Evolutionary conservation across 1,140 invertebrate species (phyloP), one percentile per base, ranked within the genome.

Genomic region (Ganaspis sp.): DNA sequence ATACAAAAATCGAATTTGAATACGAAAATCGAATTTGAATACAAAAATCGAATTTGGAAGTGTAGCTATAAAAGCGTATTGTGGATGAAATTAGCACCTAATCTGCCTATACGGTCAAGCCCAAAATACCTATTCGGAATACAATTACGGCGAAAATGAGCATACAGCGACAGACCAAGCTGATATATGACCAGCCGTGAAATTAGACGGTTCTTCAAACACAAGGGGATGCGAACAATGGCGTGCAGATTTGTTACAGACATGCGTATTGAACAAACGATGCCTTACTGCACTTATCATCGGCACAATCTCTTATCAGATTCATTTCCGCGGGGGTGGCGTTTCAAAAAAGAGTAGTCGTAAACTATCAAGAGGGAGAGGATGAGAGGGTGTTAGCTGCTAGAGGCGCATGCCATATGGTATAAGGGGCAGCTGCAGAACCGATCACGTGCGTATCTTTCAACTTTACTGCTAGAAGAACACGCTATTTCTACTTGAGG

Each of bases 71-170:
- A n/a, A n/a, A 54, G 15, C 42, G 38, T 70, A 37, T 37, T 70
- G 9, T 37, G 4, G 9, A 70, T 23, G 69, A 15, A 37, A 15
- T 23, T 17, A 11, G 19, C 78, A 78, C 81, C 78, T 80, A 77
- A 79, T 78, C 77, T 80, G 81, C 76, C 77, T 54, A n/a, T n/a
- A 73, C 23, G 38, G 49, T n/a, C 70, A 54, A n/a, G 17, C 17
- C n/a, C 17, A 45, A 12, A 45, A 45, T 45, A 45, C 42, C 15
- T 45, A 49, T 6, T 34, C 2, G n/a, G 4, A 49, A 17, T 5
- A 49, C 45, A 49, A 49, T 49, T 64, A 58, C 11, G n/a, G 12
- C 23, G 4, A 64, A 64, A 64, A 64, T 64, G 58, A 64, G 58
- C 58, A 64, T 64, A 34, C 58, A 29, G 29, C 45, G 4, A 58